phyloP scores from a whole-genome alignment of 2,113 vertebrate genomes.

The Orthochromis indermauri region DNA sequence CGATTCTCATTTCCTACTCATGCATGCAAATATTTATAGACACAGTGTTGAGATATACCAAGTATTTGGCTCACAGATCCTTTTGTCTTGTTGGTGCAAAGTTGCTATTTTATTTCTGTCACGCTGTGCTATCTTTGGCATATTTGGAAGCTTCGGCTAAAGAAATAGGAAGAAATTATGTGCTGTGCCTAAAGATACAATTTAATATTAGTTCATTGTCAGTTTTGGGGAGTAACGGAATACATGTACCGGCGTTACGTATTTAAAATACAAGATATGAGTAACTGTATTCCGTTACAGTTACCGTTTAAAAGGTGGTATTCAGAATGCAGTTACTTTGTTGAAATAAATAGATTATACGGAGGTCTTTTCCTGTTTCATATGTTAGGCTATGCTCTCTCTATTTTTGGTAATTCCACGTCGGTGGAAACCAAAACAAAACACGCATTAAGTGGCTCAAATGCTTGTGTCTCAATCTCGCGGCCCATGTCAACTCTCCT shows the following conservation, averaged over 20 bases:
- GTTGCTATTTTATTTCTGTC: accelerated
- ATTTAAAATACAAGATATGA: neutral
- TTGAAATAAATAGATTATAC: neutral
- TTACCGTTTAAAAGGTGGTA: neutral
- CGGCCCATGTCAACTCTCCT: accelerated
- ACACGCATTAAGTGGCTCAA: neutral
- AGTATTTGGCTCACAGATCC: neutral
- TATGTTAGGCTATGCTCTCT: neutral
- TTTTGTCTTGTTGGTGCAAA: neutral
- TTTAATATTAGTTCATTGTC: neutral
- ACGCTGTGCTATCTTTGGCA: neutral
- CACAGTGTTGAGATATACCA: neutral
- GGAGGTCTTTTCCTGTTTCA: neutral
- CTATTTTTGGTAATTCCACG: neutral
- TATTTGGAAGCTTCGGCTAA: neutral
- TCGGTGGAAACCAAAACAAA: neutral
- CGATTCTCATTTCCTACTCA: accelerated
- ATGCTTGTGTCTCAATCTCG: neutral
- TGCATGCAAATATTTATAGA: neutral
- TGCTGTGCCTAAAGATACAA: neutral
- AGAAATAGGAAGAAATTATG: neutral
- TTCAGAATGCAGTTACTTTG: accelerated
- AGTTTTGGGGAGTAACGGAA: accelerated
- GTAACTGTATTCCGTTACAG: neutral
- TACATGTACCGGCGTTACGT: accelerated